Conservation (phyloP, 2,113 vertebrate genomes). For the Calidris pugnax region DNA sequence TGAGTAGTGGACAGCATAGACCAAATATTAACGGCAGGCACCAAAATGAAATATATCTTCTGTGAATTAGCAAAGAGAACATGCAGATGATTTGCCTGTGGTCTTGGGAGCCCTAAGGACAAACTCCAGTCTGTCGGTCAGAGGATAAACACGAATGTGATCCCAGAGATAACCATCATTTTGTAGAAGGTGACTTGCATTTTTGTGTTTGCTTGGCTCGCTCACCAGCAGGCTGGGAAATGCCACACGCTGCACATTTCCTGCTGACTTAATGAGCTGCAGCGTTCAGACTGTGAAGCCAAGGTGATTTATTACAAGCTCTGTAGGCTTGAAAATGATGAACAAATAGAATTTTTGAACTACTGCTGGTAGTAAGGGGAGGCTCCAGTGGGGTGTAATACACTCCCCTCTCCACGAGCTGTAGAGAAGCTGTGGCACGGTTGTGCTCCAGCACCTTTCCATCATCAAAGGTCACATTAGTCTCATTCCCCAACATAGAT, state of each 20-base stretch:
- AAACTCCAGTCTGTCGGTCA: not conserved
- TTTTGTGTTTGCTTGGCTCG: not conserved
- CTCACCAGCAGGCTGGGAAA: not conserved
- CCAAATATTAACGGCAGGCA: too few relatives aligned
- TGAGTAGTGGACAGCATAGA: accelerated
- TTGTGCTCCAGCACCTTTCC: not conserved
- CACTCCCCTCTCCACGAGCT: accelerated
- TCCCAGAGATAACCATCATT: accelerated
- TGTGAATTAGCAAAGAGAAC: not conserved
- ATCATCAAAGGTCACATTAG: too few relatives aligned
- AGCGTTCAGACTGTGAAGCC: not conserved
- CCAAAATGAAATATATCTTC: not conserved
- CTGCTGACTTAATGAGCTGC: not conserved
- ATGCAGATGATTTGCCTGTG: not conserved
- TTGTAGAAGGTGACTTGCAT: not conserved
- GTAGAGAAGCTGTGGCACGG: accelerated
- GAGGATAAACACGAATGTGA: too few relatives aligned
- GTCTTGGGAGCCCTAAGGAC: not conserved
- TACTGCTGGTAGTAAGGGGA: not conserved
- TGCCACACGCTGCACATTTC: not conserved
- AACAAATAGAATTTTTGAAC: not conserved
- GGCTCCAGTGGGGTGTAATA: not conserved
- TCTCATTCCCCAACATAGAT: accelerated
- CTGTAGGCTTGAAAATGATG: not conserved
- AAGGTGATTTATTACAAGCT: not conserved